Conservation (phyloP, 2,888 invertebrate species). For the Hipparchia semele region DNA sequence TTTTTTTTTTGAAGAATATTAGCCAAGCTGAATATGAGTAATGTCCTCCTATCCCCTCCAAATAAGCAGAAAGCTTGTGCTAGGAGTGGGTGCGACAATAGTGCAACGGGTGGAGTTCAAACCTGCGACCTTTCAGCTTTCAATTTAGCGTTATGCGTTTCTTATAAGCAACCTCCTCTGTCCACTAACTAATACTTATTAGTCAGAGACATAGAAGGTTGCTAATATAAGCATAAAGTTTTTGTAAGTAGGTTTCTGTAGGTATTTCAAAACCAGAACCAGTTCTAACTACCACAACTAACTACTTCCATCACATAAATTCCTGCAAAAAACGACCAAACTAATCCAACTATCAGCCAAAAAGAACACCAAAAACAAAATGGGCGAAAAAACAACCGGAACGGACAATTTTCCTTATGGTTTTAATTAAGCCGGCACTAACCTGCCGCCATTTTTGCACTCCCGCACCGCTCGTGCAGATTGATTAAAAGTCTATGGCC, state of each 20-base stretch:
- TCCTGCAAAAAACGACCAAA: constrained; percentile 28
- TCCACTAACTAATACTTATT: constrained; percentile 48
- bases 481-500: constrained; percentile 83
- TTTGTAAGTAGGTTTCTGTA: constrained; percentile 61
- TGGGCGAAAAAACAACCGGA: constrained; percentile 55
- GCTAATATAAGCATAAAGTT: constrained; percentile 70
- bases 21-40: too few species aligned
- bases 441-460: constrained; percentile 78
- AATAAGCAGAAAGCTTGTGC: too few species aligned
- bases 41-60: too few species aligned
- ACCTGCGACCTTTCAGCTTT: too few species aligned
- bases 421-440: constrained; percentile 80
- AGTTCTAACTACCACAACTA: neutral
- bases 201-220: too few species aligned
- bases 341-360: constrained; percentile 38
- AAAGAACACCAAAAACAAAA: constrained; percentile 43
- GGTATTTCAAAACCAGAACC: constrained; percentile 17
- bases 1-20: too few species aligned
- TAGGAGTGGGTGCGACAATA: too few species aligned
- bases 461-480: constrained; percentile 80
- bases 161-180: constrained; percentile 47
- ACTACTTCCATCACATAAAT: neutral
- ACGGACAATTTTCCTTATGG: constrained; percentile 81
- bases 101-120: too few species aligned
- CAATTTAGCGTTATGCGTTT: neutral